Base-by-base conservation (phyloP, 2,113 vertebrate species). In the Apistogramma diplotaenia region DNA sequence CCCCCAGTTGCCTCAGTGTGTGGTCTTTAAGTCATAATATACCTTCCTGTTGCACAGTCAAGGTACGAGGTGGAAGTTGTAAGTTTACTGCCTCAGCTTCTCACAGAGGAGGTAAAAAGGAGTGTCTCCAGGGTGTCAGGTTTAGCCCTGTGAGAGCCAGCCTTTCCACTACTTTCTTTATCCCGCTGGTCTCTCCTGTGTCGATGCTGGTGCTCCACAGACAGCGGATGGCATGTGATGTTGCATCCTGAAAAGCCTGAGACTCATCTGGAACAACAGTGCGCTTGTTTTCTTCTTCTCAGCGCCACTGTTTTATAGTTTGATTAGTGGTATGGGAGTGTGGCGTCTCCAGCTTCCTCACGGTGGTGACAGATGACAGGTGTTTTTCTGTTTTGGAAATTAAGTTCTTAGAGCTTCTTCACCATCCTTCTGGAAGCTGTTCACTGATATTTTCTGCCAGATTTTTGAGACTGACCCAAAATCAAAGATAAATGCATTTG, bases 41-140 rank as follows among this genome's bases (percentile, higher is more conserved):
- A n/a, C 43, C 29, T 70, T 70, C 65, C 43, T 70, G 43, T 70
- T 70, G 29, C 25, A 70, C 3, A 70, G 29, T 70, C 43, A 51
- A 51, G 25, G 16, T 70, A 70, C 2, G 4, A 70, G 25, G 19
- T 62, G 54, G 16, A 76, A 6, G 7, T 53, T 62, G 35, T 21
- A 16, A 40, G 57, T 65, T 79, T 60, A 56, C 35, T 86, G 75
- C 25, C 27, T 78, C 11, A 19, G 49, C 49, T 71, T 10, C 35
- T 65, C 76, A 61, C 73, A 56, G 35, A 27, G 76, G 73, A 58
- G 78, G 65, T 77, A 62, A 75, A 78, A 74, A 21, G 10, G 46
- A 74, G 46, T 57, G 82, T 82, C 62, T 71, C 46, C 21, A 23
- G 37, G 25, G 77, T 87, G 56, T 85, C 65, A 7, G 67, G 33